phyloP scores from a whole-genome alignment of 1,140 invertebrate genomes.

The Ganaspis sp. region DNA sequence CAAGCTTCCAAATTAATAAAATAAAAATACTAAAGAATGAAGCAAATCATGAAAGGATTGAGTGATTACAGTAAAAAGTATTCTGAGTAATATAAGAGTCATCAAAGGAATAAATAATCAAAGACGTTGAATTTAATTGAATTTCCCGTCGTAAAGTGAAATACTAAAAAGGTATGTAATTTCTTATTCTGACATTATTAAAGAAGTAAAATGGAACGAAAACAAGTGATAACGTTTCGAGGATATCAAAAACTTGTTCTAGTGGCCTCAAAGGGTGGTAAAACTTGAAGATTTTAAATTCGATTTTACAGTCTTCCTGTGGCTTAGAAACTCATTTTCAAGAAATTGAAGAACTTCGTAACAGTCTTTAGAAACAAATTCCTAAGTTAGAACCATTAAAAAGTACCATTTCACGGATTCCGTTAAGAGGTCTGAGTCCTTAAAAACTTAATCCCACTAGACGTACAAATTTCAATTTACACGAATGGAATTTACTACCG shows the following conservation, averaged over 20 bases:
- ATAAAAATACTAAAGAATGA: too few species aligned
- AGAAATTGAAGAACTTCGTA: slow-evolving; percentile 1
- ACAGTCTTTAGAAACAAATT: slow-evolving; percentile 1
- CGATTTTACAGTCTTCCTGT: neutral
- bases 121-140: too few species aligned
- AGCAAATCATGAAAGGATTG: too few species aligned
- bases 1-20: too few species aligned
- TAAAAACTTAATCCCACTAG: neutral
- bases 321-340: neutral
- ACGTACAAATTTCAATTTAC: neutral
- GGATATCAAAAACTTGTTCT: neutral
- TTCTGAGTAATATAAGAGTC: too few species aligned
- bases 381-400: neutral
- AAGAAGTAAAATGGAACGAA: neutral
- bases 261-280: neutral
- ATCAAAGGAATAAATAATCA: too few species aligned
- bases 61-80: too few species aligned
- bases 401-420: neutral
- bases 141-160: too few species aligned
- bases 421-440: neutral
- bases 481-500: neutral
- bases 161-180: too few species aligned
- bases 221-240: neutral
- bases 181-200: too few species aligned
- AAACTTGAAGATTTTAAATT: neutral